Evolutionary conservation across 2,888 invertebrate species (phyloP), one percentile per base, ranked within the genome.

Genomic region (Brenthis ino): DNA sequence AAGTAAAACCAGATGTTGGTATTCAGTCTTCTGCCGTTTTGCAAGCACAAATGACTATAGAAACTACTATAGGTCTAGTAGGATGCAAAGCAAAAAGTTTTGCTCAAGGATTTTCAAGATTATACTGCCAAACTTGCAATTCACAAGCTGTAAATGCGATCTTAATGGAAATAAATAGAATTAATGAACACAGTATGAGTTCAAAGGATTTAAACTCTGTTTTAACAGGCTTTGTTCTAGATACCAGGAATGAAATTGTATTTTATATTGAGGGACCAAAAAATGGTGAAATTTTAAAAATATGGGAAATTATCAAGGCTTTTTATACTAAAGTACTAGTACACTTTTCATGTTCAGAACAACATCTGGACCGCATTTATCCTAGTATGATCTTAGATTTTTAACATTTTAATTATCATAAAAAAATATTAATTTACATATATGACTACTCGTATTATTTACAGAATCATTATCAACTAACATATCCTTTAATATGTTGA

Each of bases 211-310:
- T 48, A 68, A 71, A 80, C 8, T 77, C 83, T 11, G 64, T 83
- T 50, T 68, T 93, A 51, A 86, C 91, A 28, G 92, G 92, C 5
- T 92, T 91, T 75, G 84, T 82, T 37, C 28, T 91, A n/a, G 89
- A 92, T 73, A 82, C 83, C 1, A 88, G 90, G 0, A 80, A 82
- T 67, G 72, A 73, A 11, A 82, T 84, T 0, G 24, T 91, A 12
- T 77, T 91, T 57, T 92, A 79, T 60, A 66, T 90, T 2, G 92
- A 93, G 78, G 92, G 92, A 5, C 83, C 80, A 53, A 84, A 78
- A 68, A 85, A 91, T 71, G 85, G 88, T 1, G 65, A 80, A 2
- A 87, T 92, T 66, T 78, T 89, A 58, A 75, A 74, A 37, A 72
- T 93, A 37, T 91, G 88, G 87, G 85, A 90, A 56, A 75, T 80